phyloP scores from a whole-genome alignment of 2,888 invertebrate species.

The Caenorhabditis virilis region DNA sequence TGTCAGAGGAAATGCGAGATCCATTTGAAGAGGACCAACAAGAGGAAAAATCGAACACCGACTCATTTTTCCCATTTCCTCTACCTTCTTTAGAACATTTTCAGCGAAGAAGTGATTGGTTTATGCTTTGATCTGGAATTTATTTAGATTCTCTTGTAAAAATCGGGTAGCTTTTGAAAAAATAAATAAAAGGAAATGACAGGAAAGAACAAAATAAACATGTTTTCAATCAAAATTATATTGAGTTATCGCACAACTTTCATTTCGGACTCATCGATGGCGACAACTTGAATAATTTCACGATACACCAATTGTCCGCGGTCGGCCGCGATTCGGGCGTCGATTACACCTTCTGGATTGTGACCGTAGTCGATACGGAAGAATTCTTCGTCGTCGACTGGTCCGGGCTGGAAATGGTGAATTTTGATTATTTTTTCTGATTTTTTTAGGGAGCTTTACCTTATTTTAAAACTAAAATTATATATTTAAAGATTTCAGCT shows the following conservation, averaged over 20 bases:
- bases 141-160: background rate
- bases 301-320: conserved; percentile 13
- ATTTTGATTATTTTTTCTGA: background rate
- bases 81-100: conserved; percentile 32
- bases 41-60: conserved; percentile 5
- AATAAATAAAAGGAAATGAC: background rate
- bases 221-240: too few relatives aligned
- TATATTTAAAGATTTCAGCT: conserved; percentile 6
- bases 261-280: conserved; percentile 29
- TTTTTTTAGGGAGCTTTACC: too few relatives aligned
- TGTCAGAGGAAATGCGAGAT: conserved; percentile 7
- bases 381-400: conserved; percentile 21
- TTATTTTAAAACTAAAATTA: too few relatives aligned
- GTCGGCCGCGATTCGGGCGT: conserved; percentile 23
- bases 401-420: background rate
- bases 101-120: conserved; percentile 35
- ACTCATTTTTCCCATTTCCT: conserved; percentile 36
- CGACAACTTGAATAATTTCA: conserved; percentile 26
- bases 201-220: background rate
- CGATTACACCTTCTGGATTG: conserved; percentile 34
- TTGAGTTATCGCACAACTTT: conserved; percentile 21
- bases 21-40: conserved; percentile 10
- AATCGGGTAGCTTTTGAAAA: conserved; percentile 1
- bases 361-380: conserved; percentile 33
- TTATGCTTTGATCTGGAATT: conserved; percentile 12